Base-by-base conservation (phyloP, 1,140 invertebrate genomes). In the Ceratosolen fusciceps region DNA sequence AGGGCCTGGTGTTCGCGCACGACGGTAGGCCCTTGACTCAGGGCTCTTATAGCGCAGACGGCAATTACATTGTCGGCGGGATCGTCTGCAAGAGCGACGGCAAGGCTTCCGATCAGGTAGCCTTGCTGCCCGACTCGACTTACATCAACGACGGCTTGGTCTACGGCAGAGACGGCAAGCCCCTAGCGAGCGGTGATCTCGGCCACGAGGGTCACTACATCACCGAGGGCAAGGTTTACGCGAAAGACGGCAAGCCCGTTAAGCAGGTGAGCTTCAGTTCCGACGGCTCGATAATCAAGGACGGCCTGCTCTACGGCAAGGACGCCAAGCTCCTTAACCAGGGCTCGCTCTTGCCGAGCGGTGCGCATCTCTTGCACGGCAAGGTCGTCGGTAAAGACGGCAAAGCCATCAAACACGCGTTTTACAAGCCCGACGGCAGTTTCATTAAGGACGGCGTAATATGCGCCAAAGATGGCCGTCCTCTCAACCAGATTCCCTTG, bases 331-430 rank as follows among this genome's bases (percentile, higher is more conserved):
- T 85, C 5, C 80, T 90, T 34, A 89, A 84, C 76, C 89, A 90
- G 80, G 88, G 86, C n/a, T 90, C 88, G 1, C 60, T 90, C n/a
- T 73, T 90, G 12, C 88, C 89, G 5, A 81, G 74, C 26, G 88
- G 89, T 70, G 85, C 87, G 39, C 85, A 90, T 71, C 79, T 90
- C 7, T 87, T 86, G 47, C 87, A 90, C 58, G 89, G 89, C 0
- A 90, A 89, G 77, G 68, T 90, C 7, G 86, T 90, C 43, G 83
- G 86, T 19, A 89, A 89, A 60, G 89, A 90, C 67, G 88, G 89
- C 0, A 90, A 89, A 68, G 9, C 75, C 0, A 80, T 90, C 4
- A 90, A 90, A 78, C 84, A 88, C 19, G 86, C 88, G 0, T 90
- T 85, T 62, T 90, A 88, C 72, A 89, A 90, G 68, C 83, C 86